Evolutionary conservation across 30 jellyfish, hydroid and myxozoan species (phyloP), one percentile per base, ranked within the genome.

Genomic region (Nemopilema nomurai): DNA sequence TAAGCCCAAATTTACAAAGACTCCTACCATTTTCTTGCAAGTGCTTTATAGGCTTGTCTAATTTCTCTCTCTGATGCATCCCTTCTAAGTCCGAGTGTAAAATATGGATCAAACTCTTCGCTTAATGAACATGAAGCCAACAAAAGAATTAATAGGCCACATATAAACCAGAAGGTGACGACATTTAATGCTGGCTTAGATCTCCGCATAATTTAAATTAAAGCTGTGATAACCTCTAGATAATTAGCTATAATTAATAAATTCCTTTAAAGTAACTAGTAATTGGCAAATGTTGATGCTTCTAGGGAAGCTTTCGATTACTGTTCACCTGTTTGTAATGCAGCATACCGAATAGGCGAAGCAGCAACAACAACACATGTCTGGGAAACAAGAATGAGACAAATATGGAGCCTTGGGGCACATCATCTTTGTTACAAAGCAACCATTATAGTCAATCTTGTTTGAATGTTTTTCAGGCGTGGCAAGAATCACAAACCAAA

Each of bases 21-120:
- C 4, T 0, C 81, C 33, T 82, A 90, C 97, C 90, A 90, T 75
- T 77, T 66, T 23, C 80, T 75, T 28, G 97, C 97, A 18, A 90
- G 79, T 18, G 68, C 62, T 65, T 84, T 90, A 84, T 90, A 90
- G 0, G 97, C 94, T 62, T 62, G 77, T 70, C 89, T 76, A 7
- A 90, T 77, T 13, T 67, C 88, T 29, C 23, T 62, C 7, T 52
- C 85, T 9, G 97, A 77, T 0, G 91, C 97, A 28, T 76, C 85
- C 71, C 94, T 82, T 16, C 80, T 90, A 19, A 90, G 73, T 16
- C 94, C 91, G 22, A 90, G 84, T 4, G 74, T 65, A 0, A 81
- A 29, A 62, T 82, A 90, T 8, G 97, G 97, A 28, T 91, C 88
- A 62, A 71, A 81, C 4, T 50, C 23, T 7, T 70, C 90, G 70